Conservation (phyloP, 2,888 invertebrate genomes). For the Pyrochroa serraticornis region DNA sequence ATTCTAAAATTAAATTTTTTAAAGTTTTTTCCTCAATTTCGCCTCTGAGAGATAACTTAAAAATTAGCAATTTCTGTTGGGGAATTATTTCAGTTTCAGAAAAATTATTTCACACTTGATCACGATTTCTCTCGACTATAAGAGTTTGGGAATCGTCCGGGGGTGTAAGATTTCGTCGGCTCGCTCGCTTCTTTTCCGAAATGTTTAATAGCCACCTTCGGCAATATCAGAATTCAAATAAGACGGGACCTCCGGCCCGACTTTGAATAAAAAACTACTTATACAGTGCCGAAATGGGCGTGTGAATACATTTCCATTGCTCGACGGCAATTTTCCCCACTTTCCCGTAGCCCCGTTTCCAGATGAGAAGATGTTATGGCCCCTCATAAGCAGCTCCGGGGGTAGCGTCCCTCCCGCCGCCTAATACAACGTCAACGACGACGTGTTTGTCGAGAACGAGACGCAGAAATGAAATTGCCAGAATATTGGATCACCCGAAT, state of each 20-base stretch:
- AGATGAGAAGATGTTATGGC: conserved; percentile 39
- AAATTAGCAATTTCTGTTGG: too few species aligned
- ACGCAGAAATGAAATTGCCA: conserved; percentile 56
- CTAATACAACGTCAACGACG: conserved; percentile 31
- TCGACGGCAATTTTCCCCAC: conserved; percentile 48
- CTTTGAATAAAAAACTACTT: conserved; percentile 55
- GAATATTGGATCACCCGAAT: conserved; percentile 58
- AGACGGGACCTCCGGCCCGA: conserved; percentile 41
- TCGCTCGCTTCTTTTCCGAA: conserved; percentile 7
- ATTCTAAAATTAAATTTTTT: too few species aligned
- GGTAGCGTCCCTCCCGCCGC: conserved; percentile 30
- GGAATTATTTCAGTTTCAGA: too few species aligned
- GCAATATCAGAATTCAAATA: conserved; percentile 50
- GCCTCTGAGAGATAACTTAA: too few species aligned
- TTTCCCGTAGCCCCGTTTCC: conserved; percentile 43
- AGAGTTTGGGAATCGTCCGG: too few species aligned
- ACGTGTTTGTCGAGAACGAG: conserved; percentile 37
- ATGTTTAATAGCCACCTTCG: conserved; percentile 37
- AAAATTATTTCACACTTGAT: too few species aligned
- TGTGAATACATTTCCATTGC: conserved; percentile 51
- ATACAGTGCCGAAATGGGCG: conserved; percentile 49
- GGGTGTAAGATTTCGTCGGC: background rate
- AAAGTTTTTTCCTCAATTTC: too few species aligned
- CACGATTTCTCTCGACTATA: too few species aligned
- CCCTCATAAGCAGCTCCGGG: conserved; percentile 46